These are phyloP conservation scores for Notamacropus eugenii DNA, from an alignment of 2,797 vertebrate species.

Conservation along the genomic window DNA sequence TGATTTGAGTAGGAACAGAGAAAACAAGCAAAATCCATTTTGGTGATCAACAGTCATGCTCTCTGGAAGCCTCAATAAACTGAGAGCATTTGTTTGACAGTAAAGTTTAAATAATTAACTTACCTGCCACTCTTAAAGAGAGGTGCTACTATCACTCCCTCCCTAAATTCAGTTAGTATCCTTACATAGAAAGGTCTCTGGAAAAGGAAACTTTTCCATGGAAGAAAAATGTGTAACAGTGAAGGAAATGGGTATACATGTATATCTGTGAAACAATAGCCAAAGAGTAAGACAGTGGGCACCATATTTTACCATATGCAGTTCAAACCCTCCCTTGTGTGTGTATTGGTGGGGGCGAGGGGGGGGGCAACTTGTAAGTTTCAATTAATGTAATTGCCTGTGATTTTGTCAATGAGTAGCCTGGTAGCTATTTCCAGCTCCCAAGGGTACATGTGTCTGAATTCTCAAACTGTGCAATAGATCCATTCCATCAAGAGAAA, in stretches of 20 bases:
- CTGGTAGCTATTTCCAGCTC: conserved; percentile 52
- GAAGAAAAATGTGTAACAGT: background rate
- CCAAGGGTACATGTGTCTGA: conserved; percentile 45
- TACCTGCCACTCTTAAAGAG: background rate
- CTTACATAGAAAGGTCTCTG: background rate
- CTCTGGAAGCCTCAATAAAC: conserved; percentile 15
- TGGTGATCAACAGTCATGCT: background rate
- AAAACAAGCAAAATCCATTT: conserved; percentile 4
- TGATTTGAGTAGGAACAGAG: background rate
- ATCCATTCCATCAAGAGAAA: conserved; percentile 49
- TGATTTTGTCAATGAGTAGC: conserved; percentile 55
- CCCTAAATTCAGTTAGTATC: conserved; percentile 2
- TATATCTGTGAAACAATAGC: background rate
- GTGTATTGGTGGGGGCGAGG: no score
- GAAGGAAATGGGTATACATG: background rate
- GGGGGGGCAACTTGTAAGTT: conserved; percentile 24
- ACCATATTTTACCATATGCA: conserved; percentile 27
- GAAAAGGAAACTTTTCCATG: conserved; percentile 15
- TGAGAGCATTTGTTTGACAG: conserved; percentile 8
- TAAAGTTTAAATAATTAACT: background rate
- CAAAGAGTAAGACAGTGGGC: background rate
- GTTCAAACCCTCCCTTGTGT: conserved; percentile 24
- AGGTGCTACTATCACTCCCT: background rate
- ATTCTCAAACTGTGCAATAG: conserved; percentile 62
- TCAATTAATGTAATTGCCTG: conserved; percentile 55